Base-by-base conservation (phyloP, 2,113 vertebrate genomes). In the Ctenomys sociabilis region DNA sequence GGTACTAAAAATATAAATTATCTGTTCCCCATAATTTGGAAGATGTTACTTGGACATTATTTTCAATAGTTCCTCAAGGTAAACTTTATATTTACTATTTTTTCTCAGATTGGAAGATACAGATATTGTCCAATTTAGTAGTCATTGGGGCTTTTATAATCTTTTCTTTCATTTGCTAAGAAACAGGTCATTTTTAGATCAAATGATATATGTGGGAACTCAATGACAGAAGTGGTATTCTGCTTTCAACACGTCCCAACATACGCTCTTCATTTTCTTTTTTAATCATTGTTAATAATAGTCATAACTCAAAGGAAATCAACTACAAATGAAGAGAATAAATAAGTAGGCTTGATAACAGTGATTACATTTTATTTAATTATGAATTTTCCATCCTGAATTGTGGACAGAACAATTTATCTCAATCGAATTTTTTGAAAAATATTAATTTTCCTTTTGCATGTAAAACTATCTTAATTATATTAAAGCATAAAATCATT, bases 21-120 rank as follows among this genome's bases (percentile, higher is more conserved):
- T 81, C 17, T 89, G 64, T 88, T 95, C 24, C 54, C 32, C 7
- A 52, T 75, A 95, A 81, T 75, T 91, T 90, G 11, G 72, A 66
- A 35, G 49, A 54, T 95, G 40, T 5, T 85, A 1, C 63, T 84
- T 91, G 93, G 82, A 93, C 70, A 90, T 92, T 77, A 35, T 90
- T 92, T 78, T 94, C 63, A 80, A 45, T 37, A 88, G 8, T 73
- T 87, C 22, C 9, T 93, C 64, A 90, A 37, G 45, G 75, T 40
- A 88, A 95, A 94, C 7, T 45, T 77, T 84, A 93, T 68, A 95
- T 95, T 95, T 95, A 81, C 26, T 16, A 64, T 93, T 89, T 95
- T 88, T 72, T 91, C 30, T 96, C 72, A 92, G 40, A 73, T 26
- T 90, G 57, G 63, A 94, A 91, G 32, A 94, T 54, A 78, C 1